Evolutionary conservation across 2,888 invertebrate genomes (phyloP).

Genomic region (Meandrusa payeni): DNA sequence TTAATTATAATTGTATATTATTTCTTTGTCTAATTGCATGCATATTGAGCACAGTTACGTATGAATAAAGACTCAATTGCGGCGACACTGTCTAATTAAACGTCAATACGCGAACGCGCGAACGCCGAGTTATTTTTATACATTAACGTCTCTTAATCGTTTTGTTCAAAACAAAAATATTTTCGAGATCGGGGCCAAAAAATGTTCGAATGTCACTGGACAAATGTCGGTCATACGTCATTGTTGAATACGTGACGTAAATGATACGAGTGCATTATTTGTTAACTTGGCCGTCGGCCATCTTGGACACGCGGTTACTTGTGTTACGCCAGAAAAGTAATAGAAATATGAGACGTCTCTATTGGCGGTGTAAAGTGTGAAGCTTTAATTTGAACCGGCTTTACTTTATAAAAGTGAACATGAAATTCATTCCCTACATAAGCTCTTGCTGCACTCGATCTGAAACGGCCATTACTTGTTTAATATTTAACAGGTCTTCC

Average conservation of each 20-base stretch:
- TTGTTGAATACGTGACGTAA: constrained; percentile 23
- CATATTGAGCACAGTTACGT: too few species aligned
- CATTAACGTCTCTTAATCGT: constrained; percentile 1
- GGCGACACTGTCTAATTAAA: constrained; percentile 3
- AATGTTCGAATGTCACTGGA: constrained; percentile 5
- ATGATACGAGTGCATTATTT: constrained; percentile 14
- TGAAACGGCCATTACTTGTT: neutral
- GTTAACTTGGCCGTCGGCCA: constrained; percentile 25
- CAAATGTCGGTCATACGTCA: constrained; percentile 21
- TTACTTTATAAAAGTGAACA: too few species aligned
- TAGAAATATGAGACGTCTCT: too few species aligned
- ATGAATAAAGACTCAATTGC: too few species aligned
- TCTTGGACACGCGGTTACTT: neutral
- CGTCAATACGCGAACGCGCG: constrained; percentile 1
- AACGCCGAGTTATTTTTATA: constrained; percentile 4
- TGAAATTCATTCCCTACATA: too few species aligned
- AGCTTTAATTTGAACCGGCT: too few species aligned
- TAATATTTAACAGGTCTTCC: constrained; percentile 5
- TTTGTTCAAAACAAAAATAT: constrained; percentile 14
- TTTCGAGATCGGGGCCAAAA: constrained; percentile 19
- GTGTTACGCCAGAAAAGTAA: neutral
- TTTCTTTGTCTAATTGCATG: too few species aligned
- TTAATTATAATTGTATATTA: too few species aligned
- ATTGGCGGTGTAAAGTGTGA: too few species aligned
- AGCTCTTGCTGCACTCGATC: too few species aligned